Base-by-base conservation (phyloP, 1,140 invertebrate genomes). In the Cherax destructor region DNA sequence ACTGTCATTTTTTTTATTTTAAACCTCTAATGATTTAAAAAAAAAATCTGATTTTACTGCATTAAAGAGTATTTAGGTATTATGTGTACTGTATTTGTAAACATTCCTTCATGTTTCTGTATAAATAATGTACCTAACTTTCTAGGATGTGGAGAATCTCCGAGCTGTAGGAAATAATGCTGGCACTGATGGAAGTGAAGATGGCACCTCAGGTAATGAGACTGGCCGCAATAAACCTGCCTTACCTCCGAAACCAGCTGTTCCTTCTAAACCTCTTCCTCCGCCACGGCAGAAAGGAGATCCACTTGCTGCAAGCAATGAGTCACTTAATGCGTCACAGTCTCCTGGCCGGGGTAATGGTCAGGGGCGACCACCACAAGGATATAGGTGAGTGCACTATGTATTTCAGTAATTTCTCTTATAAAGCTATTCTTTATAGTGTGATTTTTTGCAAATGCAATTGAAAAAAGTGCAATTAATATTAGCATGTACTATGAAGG, bases 241-340 rank as follows among this genome's bases (percentile, higher is more conserved):
- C 7, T 94, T 97, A 94, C 96, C 97, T 80, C 97, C 97, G 3
- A 97, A 97, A 95, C 97, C 97, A 86, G 95, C 95, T 24, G 95
- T 95, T 11, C 95, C 94, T 16, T 92, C 92, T 11, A 94, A 95
- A 91, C 94, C 94, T 18, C 94, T 94, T 11, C 95, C 93, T 56
- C 93, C 94, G 13, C 93, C 95, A 4, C 93, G 95, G 77, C 95
- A 95, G 93, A 95, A 94, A 9, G 94, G 94, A 88, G 92, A 91
- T 81, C 92, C 72, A 61, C 88, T 69, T n/a, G 91, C 80, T n/a
- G 76, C 76, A 0, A 87, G 77, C 24, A 81, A 61, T 16, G 92
- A 90, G 52, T 56, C 88, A 52, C 69, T 92, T 18, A 83, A 83
- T 83, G 24, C 69, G 0, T 52, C 86, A 0, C 59, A 47, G 47